phyloP scores from a whole-genome alignment of 1,140 invertebrate species.

The Cepaea nemoralis region DNA sequence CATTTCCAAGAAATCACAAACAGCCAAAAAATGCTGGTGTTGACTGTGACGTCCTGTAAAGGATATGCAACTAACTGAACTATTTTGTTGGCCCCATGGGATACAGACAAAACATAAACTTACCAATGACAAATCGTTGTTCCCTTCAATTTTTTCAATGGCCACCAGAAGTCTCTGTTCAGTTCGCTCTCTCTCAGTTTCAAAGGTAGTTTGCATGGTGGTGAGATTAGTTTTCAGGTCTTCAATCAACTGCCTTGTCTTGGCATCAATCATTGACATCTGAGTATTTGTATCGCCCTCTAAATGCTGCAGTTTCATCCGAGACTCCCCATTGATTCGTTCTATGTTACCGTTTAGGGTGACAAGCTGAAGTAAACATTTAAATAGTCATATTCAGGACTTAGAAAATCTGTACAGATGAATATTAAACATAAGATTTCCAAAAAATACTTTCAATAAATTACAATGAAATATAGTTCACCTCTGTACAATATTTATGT shows the following conservation, averaged over 20 bases:
- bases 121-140: slow-evolving; percentile 56
- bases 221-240: slow-evolving; percentile 62
- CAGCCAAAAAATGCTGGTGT: too few relatives aligned
- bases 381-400: too few relatives aligned
- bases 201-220: slow-evolving; percentile 50
- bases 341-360: slow-evolving; percentile 60
- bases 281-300: slow-evolving; percentile 65
- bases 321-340: slow-evolving; percentile 53
- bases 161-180: slow-evolving; percentile 57
- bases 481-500: too few relatives aligned
- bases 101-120: slow-evolving; percentile 30
- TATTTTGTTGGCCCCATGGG: too few relatives aligned
- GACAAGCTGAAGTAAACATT: slow-evolving; percentile 49
- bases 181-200: slow-evolving; percentile 63
- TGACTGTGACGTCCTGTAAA: too few relatives aligned
- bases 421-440: too few relatives aligned
- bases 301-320: slow-evolving; percentile 63
- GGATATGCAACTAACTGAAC: too few relatives aligned
- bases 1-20: too few relatives aligned
- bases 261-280: slow-evolving; percentile 63
- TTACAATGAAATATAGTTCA: too few relatives aligned
- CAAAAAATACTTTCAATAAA: too few relatives aligned
- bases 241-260: slow-evolving; percentile 63
- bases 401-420: too few relatives aligned
- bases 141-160: slow-evolving; percentile 56